Evolutionary conservation across 2,113 vertebrate species (phyloP).

Genomic region (Strix aluco): DNA sequence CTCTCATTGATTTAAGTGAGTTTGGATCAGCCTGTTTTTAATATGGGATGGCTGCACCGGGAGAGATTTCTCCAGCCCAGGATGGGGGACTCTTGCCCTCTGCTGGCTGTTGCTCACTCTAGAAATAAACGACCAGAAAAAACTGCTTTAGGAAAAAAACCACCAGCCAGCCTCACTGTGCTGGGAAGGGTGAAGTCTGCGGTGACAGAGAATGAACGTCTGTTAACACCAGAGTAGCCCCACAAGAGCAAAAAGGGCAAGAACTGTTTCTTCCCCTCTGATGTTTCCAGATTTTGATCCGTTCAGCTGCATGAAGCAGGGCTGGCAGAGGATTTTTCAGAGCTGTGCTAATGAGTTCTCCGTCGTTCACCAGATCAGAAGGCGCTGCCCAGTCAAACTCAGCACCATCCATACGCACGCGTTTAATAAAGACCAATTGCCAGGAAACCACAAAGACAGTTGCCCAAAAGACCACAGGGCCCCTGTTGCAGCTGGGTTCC

Average conservation of each 20-base stretch:
- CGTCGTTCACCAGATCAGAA: neutral
- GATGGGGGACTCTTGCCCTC: neutral
- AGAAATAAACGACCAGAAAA: neutral
- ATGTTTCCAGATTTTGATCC: neutral
- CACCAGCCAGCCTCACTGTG: neutral
- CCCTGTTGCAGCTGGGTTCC: neutral
- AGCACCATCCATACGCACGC: fast-evolving
- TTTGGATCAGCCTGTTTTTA: neutral
- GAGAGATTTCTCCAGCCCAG: neutral
- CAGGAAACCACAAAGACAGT: neutral
- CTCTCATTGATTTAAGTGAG: neutral
- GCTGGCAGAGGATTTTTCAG: neutral
- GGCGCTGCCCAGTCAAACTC: neutral
- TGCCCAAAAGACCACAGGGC: neutral
- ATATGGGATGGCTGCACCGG: neutral
- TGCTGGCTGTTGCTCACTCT: neutral
- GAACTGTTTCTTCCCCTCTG: neutral
- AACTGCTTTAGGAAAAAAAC: neutral
- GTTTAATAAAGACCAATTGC: neutral
- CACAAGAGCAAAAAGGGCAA: neutral
- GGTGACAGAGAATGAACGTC: neutral
- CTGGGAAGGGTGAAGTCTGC: neutral
- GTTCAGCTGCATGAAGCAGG: neutral
- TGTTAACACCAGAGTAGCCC: neutral
- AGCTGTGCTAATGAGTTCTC: neutral